These are phyloP conservation scores for Hipposideros larvatus DNA, from an alignment of 2,797 vertebrate genomes.

Conservation along the genomic window DNA sequence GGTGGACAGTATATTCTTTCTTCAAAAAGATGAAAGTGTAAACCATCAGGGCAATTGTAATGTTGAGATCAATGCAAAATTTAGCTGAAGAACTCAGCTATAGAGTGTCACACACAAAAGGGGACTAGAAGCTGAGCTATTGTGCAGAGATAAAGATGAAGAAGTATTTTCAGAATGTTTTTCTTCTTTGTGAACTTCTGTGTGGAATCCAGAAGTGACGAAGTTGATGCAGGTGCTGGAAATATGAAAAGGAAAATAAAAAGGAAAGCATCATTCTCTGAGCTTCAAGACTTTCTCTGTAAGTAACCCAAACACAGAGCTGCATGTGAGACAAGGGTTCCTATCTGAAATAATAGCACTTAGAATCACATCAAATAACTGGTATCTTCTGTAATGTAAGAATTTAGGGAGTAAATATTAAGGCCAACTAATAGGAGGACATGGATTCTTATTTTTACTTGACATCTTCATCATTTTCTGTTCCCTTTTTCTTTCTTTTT, in stretches of 20 bases:
- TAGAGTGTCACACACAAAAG: neutral
- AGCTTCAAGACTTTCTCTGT: neutral
- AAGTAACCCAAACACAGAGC: neutral
- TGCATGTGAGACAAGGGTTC: neutral
- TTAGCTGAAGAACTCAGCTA: neutral
- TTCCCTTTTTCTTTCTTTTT: neutral
- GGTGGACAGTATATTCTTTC: neutral
- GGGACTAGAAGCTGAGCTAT: neutral
- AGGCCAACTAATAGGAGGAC: neutral
- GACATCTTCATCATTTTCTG: neutral
- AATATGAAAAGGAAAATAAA: neutral
- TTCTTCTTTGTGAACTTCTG: slow-evolving; percentile 30
- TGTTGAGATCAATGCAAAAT: slow-evolving; percentile 44
- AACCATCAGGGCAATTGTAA: neutral
- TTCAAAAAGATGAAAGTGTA: slow-evolving; percentile 38
- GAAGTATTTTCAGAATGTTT: slow-evolving; percentile 17
- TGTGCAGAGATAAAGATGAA: neutral
- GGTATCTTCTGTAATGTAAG: neutral
- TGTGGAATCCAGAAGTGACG: slow-evolving; percentile 10
- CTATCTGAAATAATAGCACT: neutral
- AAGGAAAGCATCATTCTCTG: neutral
- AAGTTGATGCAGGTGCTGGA: neutral
- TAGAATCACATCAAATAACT: neutral
- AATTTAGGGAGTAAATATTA: neutral
- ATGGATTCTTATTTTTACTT: neutral